These are phyloP conservation scores for Oryctes rhinoceros DNA, from an alignment of 1,140 invertebrate species.

Conservation along the genomic window DNA sequence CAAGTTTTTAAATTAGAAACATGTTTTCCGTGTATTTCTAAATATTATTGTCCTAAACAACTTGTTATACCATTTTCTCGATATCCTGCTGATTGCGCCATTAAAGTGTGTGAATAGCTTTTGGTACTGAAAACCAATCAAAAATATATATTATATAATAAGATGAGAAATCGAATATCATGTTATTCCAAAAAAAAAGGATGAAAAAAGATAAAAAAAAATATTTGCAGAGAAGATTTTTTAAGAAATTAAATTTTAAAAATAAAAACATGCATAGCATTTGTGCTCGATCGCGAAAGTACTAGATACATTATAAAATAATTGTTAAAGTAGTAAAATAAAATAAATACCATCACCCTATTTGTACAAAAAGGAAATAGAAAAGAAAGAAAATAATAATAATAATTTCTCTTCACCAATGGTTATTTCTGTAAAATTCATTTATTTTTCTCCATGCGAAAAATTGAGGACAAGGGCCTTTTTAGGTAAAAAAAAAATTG, in stretches of 20 bases:
- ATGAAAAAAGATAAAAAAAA: not conserved
- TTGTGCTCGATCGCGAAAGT: not conserved
- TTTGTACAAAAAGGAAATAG: not conserved
- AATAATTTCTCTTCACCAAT: no score
- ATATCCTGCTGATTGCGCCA: no score
- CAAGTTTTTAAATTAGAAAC: no score
- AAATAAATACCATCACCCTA: not conserved
- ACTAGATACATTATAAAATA: not conserved
- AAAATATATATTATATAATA: not conserved
- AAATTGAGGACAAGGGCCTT: no score
- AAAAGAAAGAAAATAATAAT: no score
- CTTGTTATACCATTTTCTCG: no score
- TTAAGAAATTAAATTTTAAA: not conserved
- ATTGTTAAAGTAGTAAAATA: not conserved
- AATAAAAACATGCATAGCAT: slow-evolving; percentile 24
- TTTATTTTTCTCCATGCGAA: no score
- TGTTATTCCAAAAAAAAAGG: not conserved
- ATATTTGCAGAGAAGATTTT: not conserved
- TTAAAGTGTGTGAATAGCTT: not conserved
- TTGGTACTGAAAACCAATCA: slow-evolving; percentile 16
- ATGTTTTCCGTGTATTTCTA: not conserved
- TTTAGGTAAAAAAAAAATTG: no score
- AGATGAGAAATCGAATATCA: not conserved
- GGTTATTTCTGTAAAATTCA: no score
- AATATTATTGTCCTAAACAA: not conserved